A percentile compares a stretch with the other conserved stretches of the same genome.
Conservation (phyloP, 1,140 invertebrate species). For the Drosophila tristis region DNA sequence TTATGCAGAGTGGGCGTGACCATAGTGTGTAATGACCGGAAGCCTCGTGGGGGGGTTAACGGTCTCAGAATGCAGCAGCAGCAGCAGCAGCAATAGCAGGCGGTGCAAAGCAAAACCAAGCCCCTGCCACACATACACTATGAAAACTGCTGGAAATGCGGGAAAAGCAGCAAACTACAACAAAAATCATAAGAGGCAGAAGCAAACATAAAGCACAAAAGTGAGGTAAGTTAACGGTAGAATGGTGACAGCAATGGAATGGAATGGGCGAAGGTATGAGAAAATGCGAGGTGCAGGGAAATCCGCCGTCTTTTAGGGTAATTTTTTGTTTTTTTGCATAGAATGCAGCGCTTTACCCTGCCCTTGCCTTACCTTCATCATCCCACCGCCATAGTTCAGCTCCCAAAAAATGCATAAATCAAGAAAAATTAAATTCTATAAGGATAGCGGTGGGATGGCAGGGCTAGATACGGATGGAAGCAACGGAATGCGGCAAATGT, state of each 20-base stretch:
- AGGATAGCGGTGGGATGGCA: conserved; percentile 3
- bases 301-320: no score
- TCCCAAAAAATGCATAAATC: conserved; percentile 70
- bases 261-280: not conserved
- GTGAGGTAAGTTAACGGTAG: conserved; percentile 62
- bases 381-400: conserved; percentile 10
- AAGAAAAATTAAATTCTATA: conserved; percentile 75
- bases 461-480: conserved; percentile 18
- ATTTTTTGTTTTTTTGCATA: conserved; percentile 36
- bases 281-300: no score
- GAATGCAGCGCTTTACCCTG: conserved; percentile 41
- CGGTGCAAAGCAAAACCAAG: conserved; percentile 33
- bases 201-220: conserved; percentile 65
- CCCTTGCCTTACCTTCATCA: not conserved
- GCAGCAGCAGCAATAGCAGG: not conserved
- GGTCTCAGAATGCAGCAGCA: conserved; percentile 51
- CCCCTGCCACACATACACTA: conserved; percentile 7
- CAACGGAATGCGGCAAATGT: conserved; percentile 39
- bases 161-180: conserved; percentile 48
- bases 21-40: conserved; percentile 74
- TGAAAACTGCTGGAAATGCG: conserved; percentile 45
- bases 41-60: conserved; percentile 20
- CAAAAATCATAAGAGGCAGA: conserved; percentile 26
- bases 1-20: conserved; percentile 40
- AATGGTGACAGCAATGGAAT: conserved; percentile 39